These are phyloP conservation scores for Pseudochaenichthys georgianus DNA, from an alignment of 2,797 vertebrate species.

Conservation along the genomic window DNA sequence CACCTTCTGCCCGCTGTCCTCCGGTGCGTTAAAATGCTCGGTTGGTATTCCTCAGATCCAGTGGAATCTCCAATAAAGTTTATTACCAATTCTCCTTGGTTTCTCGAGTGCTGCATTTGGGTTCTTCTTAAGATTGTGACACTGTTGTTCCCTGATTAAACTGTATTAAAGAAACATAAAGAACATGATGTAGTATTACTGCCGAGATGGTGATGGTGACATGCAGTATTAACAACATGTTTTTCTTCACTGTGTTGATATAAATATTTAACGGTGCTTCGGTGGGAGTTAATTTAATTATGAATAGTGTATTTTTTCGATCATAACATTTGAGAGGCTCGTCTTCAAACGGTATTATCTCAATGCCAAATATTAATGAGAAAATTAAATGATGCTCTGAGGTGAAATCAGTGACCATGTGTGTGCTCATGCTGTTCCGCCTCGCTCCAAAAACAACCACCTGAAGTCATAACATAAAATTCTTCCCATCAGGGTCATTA, in stretches of 20 bases:
- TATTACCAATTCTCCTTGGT: too few species aligned
- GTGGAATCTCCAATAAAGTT: too few species aligned
- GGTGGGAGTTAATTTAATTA: constrained; percentile 45
- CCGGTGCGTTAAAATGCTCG: too few species aligned
- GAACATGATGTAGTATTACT: constrained; percentile 43
- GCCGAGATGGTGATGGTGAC: constrained; percentile 29
- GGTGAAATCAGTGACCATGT: constrained; percentile 15
- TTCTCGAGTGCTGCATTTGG: too few species aligned
- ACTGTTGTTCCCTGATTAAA: constrained; percentile 21
- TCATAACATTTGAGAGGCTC: constrained; percentile 29
- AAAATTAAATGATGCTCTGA: constrained; percentile 46
- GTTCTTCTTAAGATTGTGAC: too few species aligned
- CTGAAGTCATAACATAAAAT: constrained; percentile 36
- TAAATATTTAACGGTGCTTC: constrained; percentile 60
- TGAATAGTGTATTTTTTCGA: constrained; percentile 38
- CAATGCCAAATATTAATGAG: constrained; percentile 47
- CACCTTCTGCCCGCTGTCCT: too few species aligned
- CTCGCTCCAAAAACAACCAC: constrained; percentile 32
- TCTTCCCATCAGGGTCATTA: constrained; percentile 39
- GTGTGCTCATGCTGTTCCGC: constrained; percentile 15
- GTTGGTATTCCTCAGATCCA: too few species aligned
- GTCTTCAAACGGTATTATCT: constrained; percentile 44
- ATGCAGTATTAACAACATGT: constrained; percentile 38
- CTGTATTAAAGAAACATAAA: constrained; percentile 19
- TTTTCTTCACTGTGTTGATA: constrained; percentile 36